A percentile compares a stretch with the other conserved stretches of the same genome.
Conservation (phyloP, 2,888 invertebrate genomes). For the Acronicta leporina region DNA sequence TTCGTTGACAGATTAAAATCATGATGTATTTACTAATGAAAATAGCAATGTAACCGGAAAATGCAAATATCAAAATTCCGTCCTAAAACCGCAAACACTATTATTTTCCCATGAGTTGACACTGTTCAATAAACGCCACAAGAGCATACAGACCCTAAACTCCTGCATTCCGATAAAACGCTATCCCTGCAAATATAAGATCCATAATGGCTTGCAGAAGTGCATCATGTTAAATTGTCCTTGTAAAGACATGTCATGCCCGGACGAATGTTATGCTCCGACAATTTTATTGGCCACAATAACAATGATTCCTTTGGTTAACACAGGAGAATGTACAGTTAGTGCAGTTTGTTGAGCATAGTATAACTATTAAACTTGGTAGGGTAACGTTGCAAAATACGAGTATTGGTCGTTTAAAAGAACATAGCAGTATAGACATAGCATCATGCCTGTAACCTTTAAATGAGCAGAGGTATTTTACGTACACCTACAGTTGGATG, state of each 20-base stretch:
- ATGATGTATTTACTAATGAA: too few relatives aligned
- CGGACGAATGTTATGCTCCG: conserved; percentile 72
- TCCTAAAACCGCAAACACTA: conserved; percentile 26
- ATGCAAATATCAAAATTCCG: conserved; percentile 43
- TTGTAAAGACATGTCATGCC: conserved; percentile 66
- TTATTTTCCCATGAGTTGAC: conserved; percentile 61
- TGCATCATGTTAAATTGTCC: conserved; percentile 44
- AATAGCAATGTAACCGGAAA: neutral
- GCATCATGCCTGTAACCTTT: too few relatives aligned
- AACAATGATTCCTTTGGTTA: conserved; percentile 70
- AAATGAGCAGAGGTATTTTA: too few relatives aligned
- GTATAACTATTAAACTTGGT: conserved; percentile 35
- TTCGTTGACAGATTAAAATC: too few relatives aligned
- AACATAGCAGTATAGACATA: neutral
- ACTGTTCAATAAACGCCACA: conserved; percentile 64
- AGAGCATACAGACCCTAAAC: conserved; percentile 44
- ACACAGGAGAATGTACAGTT: conserved; percentile 15
- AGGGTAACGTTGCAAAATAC: neutral
- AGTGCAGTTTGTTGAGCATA: conserved; percentile 38
- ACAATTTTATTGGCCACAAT: conserved; percentile 73
- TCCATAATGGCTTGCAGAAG: conserved; percentile 18
- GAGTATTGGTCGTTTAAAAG: neutral
- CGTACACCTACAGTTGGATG: too few relatives aligned
- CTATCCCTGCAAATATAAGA: conserved; percentile 12
- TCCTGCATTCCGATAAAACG: conserved; percentile 8